Evolutionary conservation across 2,797 vertebrate genomes (phyloP), one percentile per base, ranked within the genome.

Genomic region (Pithecia hirsuta): DNA sequence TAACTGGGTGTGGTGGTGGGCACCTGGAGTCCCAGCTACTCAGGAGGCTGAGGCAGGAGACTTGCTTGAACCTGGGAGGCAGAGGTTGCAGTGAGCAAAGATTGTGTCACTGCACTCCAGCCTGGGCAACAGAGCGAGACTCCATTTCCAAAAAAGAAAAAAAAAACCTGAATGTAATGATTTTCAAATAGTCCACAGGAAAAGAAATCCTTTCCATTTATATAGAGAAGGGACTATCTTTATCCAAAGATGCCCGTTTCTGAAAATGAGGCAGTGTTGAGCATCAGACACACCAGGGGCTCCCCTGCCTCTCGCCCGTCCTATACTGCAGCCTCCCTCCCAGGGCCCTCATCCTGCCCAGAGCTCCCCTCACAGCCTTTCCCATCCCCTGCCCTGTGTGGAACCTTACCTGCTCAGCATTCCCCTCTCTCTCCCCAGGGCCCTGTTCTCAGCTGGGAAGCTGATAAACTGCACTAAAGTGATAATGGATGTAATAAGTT

Each of bases 401-500:
- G 64, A 80, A 19, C 59, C 33, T 30, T 39, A 85, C 96, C 92
- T 91, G 67, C 33, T 72, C 48, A 6, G n/a, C 11, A 5, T 44
- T 39, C 19, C 2, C 3, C 24, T 30, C 67, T 93, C 33, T 91
- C 59, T 95, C 95, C 93, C 76, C 26, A 41, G 90, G 89, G 97
- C 93, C 75, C 93, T 81, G 57, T 97, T 98, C 95, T 84, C 97
- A 96, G 93, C 96, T 93, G 78, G 39, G 91, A 80, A 97, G 93
- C 96, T 96, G 96, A 96, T 93, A 97, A 97, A 97, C 46, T 1
- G 82, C 95, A 82, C 85, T 93, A n/a, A 84, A 19, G 94, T 94
- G 96, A 97, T 97, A 97, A 97, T 97, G 96, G 97, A 88, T 95
- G 92, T 96, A 97, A 98, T 98, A 93, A 97, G 96, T 89, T 97